phyloP scores from a whole-genome alignment of 53 echinoderm and acorn worm species.

The Actinopyga echinites region DNA sequence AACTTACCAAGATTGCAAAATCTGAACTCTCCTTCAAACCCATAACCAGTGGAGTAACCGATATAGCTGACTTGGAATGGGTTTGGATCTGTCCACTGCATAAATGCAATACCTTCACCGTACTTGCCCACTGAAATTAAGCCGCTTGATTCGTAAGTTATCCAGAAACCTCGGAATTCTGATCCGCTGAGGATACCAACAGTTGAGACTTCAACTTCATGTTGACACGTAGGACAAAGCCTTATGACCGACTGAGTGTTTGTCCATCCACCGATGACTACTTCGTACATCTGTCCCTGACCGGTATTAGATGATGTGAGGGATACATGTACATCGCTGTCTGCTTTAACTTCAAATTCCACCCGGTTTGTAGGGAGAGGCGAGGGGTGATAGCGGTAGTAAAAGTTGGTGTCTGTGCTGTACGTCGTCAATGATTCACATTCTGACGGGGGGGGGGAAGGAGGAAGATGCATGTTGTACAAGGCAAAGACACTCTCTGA shows the following conservation, averaged over 20 bases:
- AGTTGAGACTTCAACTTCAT: neutral
- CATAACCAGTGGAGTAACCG: constrained; percentile 36
- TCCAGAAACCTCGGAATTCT: constrained; percentile 50
- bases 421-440: neutral
- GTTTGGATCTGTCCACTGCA: constrained; percentile 42
- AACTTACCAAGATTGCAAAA: constrained; percentile 48
- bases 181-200: constrained; percentile 4
- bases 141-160: constrained; percentile 35
- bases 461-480: no score
- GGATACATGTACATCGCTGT: constrained; percentile 39
- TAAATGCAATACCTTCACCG: constrained; percentile 10
- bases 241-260: constrained; percentile 44
- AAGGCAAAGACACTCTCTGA: no score
- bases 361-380: neutral
- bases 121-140: constrained; percentile 34
- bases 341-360: constrained; percentile 47
- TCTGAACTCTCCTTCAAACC: constrained; percentile 12
- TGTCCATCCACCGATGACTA: constrained; percentile 47
- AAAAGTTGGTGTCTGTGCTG: constrained; percentile 5
- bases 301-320: constrained; percentile 5
- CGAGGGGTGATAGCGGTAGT: neutral
- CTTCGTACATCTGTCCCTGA: constrained; percentile 40
- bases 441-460: no score
- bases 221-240: neutral
- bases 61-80: constrained; percentile 38